Evolutionary conservation across 1,140 invertebrate species (phyloP).

Genomic region (Meteorus sp.): DNA sequence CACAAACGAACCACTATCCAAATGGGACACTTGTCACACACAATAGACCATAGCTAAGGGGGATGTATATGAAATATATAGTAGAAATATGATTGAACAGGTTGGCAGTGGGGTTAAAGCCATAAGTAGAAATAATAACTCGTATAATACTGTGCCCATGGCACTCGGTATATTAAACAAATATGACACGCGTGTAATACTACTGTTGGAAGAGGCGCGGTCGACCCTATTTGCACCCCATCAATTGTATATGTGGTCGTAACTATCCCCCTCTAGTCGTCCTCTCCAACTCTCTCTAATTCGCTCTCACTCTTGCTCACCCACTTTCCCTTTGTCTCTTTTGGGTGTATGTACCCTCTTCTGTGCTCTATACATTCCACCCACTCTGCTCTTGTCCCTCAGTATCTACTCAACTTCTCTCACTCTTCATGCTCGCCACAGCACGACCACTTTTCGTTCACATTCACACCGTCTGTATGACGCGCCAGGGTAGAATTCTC

Average conservation of each 20-base stretch:
- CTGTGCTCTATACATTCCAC: not conserved
- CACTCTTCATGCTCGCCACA: constrained; percentile 26
- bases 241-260: constrained; percentile 48
- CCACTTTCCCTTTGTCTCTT: not conserved
- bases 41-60: constrained; percentile 23
- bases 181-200: constrained; percentile 50
- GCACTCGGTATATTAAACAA: constrained; percentile 49
- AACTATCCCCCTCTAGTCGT: constrained; percentile 33
- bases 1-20: constrained; percentile 46
- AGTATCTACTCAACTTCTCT: not conserved
- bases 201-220: constrained; percentile 41
- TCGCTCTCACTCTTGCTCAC: not conserved
- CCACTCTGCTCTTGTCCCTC: not conserved
- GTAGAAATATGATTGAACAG: too few species aligned
- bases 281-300: not conserved
- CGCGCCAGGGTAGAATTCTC: constrained; percentile 12
- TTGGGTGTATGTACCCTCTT: constrained; percentile 19
- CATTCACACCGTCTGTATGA: constrained; percentile 28
- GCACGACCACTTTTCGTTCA: constrained; percentile 34
- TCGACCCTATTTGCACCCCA: constrained; percentile 50
- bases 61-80: not conserved
- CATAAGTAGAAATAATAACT: constrained; percentile 51
- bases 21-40: constrained; percentile 42
- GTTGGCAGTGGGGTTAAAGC: constrained; percentile 28
- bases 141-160: constrained; percentile 30